Evolutionary conservation across 2,888 invertebrate species (phyloP).

Genomic region (Drosophila borealis): DNA sequence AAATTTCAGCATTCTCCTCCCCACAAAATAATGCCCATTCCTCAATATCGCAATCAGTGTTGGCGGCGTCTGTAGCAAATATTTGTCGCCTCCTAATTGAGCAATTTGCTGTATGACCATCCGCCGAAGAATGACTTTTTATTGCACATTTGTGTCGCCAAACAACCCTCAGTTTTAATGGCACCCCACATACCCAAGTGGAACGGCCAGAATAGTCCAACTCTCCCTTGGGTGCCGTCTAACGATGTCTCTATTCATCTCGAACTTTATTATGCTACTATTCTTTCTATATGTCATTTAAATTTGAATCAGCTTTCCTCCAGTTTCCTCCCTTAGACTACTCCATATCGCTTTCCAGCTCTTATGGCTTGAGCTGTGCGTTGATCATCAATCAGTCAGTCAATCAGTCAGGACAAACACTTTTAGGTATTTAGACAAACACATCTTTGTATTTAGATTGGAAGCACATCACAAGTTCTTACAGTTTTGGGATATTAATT

Average conservation of each 20-base stretch:
- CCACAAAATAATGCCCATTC: slow-evolving; percentile 3
- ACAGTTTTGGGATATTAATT: too few relatives aligned
- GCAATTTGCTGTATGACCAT: slow-evolving; percentile 62
- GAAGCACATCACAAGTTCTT: too few relatives aligned
- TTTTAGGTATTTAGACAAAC: too few relatives aligned
- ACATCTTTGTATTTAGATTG: too few relatives aligned
- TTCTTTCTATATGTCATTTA: too few relatives aligned
- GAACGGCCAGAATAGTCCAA: slow-evolving; percentile 4
- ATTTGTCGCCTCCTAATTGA: slow-evolving; percentile 54
- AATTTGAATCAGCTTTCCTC: too few relatives aligned
- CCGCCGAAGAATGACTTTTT: slow-evolving; percentile 27
- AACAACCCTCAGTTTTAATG: slow-evolving; percentile 11
- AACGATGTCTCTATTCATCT: slow-evolving; percentile 33
- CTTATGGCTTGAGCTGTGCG: too few relatives aligned
- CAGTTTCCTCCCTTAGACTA: too few relatives aligned
- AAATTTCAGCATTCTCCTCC: slow-evolving; percentile 3
- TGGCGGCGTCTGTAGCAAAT: slow-evolving; percentile 21
- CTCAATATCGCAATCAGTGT: slow-evolving; percentile 53
- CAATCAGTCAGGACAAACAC: too few relatives aligned
- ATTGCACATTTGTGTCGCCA: slow-evolving; percentile 40
- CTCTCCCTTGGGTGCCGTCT: slow-evolving; percentile 16
- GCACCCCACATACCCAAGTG: not conserved
- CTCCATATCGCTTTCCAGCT: too few relatives aligned
- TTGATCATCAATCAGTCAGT: too few relatives aligned
- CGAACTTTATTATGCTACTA: slow-evolving; percentile 16